Conservation (phyloP, 2,797 vertebrate species). For the Dallia pectoralis region DNA sequence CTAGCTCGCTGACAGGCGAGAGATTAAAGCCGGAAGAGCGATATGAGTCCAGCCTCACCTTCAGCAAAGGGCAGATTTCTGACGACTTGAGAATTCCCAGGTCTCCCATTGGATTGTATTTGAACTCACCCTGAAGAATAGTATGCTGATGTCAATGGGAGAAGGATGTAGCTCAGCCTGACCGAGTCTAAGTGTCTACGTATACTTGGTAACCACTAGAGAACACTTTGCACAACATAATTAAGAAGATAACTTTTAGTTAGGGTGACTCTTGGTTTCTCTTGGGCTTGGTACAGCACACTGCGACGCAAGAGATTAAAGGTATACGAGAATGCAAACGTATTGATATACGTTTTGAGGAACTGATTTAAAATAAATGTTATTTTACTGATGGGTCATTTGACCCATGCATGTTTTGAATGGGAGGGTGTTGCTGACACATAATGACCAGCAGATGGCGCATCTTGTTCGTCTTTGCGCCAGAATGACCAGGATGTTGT, state of each 20-base stretch:
- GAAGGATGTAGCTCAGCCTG: constrained; percentile 35
- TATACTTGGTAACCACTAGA: constrained; percentile 3
- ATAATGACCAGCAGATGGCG: too few relatives aligned
- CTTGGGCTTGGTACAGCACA: neutral
- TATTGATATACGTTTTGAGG: neutral
- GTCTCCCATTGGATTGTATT: constrained; percentile 20
- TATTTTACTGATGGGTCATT: too few relatives aligned
- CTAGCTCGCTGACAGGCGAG: constrained; percentile 58
- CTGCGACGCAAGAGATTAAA: neutral
- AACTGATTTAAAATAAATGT: neutral
- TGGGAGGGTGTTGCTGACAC: too few relatives aligned
- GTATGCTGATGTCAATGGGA: constrained; percentile 48
- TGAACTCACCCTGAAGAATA: constrained; percentile 46
- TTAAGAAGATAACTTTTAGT: neutral
- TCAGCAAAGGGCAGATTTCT: constrained; percentile 66
- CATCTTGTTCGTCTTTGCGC: too few relatives aligned
- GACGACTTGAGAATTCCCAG: constrained; percentile 46
- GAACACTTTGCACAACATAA: constrained; percentile 18
- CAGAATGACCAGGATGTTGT: too few relatives aligned
- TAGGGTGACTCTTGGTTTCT: neutral
- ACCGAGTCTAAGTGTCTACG: neutral
- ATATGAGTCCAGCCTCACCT: constrained; percentile 65
- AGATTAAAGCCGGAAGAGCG: constrained; percentile 69
- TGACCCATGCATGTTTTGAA: too few relatives aligned
- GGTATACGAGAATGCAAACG: neutral